phyloP scores from a whole-genome alignment of 2,888 invertebrate species.

The Campoplex nolae region DNA sequence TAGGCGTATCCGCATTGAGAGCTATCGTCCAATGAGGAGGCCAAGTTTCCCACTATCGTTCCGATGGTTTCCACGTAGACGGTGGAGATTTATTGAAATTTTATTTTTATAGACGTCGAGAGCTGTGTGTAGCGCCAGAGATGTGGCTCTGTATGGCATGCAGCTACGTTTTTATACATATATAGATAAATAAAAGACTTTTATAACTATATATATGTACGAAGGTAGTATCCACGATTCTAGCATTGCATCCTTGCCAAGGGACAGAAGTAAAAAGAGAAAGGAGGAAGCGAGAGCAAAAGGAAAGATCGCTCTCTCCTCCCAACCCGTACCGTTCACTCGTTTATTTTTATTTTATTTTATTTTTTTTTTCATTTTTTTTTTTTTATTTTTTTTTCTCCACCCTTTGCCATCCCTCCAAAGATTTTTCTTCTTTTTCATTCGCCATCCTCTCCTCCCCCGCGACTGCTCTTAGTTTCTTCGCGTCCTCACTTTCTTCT shows the following conservation, averaged over 20 bases:
- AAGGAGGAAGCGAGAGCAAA: slow-evolving; percentile 67
- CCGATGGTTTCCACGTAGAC: slow-evolving; percentile 77
- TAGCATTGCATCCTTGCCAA: slow-evolving; percentile 66
- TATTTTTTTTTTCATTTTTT: too few species aligned
- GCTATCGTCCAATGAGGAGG: slow-evolving; percentile 78
- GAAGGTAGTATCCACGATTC: slow-evolving; percentile 35
- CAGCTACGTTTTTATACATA: slow-evolving; percentile 12
- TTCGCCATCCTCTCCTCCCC: slow-evolving; percentile 29
- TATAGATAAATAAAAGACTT: too few species aligned
- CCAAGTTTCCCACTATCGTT: slow-evolving; percentile 79
- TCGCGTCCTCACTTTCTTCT: slow-evolving; percentile 58
- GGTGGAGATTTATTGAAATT: slow-evolving; percentile 85
- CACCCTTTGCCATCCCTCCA: slow-evolving; percentile 51
- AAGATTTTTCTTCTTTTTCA: slow-evolving; percentile 9
- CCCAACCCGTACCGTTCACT: slow-evolving; percentile 58
- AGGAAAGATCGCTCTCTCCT: slow-evolving; percentile 73
- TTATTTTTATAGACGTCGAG: slow-evolving; percentile 84
- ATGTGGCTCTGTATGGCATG: slow-evolving; percentile 17
- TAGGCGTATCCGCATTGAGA: slow-evolving; percentile 80
- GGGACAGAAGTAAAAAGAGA: slow-evolving; percentile 63
- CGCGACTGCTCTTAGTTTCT: slow-evolving; percentile 37
- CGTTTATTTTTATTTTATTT: slow-evolving; percentile 36
- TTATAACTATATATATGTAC: neutral
- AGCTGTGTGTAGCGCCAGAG: slow-evolving; percentile 66
- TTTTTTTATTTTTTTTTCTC: slow-evolving; percentile 14